Evolutionary conservation across 1,140 invertebrate genomes (phyloP).

Genomic region (Agrypnia vestita): DNA sequence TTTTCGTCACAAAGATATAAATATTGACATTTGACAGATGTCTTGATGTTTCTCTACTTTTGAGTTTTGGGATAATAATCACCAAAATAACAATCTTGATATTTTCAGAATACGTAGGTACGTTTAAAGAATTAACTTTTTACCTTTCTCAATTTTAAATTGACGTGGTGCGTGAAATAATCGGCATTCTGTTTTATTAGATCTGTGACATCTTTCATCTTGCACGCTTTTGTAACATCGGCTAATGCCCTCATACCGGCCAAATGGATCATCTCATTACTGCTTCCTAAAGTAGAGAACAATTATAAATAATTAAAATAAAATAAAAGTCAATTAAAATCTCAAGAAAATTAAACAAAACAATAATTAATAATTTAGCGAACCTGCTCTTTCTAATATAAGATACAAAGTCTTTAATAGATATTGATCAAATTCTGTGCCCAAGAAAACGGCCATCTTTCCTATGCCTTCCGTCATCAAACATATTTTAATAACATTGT

Average conservation of each 20-base stretch:
- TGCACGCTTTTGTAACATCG: conserved; percentile 72
- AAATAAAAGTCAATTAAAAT: too few species aligned
- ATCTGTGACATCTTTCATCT: conserved; percentile 69
- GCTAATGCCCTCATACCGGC: conserved; percentile 74
- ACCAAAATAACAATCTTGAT: too few species aligned
- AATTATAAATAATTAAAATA: background rate
- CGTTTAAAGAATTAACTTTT: background rate
- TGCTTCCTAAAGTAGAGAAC: conserved; percentile 70
- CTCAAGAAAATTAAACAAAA: too few species aligned
- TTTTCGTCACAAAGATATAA: too few species aligned
- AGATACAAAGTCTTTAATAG: conserved; percentile 78
- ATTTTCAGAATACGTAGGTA: background rate
- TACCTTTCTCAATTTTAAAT: conserved; percentile 75
- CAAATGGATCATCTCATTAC: conserved; percentile 72
- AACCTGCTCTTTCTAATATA: conserved; percentile 79
- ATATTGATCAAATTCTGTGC: conserved; percentile 72
- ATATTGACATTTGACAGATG: too few species aligned
- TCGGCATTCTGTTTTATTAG: conserved; percentile 77
- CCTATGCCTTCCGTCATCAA: conserved; percentile 78
- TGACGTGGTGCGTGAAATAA: conserved; percentile 80
- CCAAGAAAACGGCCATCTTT: conserved; percentile 68
- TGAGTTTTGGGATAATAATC: too few species aligned
- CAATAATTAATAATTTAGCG: background rate
- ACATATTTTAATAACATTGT: conserved; percentile 76
- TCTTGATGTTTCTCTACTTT: too few species aligned